phyloP scores from a whole-genome alignment of 1,140 invertebrate species.

The Antheraea pernyi region DNA sequence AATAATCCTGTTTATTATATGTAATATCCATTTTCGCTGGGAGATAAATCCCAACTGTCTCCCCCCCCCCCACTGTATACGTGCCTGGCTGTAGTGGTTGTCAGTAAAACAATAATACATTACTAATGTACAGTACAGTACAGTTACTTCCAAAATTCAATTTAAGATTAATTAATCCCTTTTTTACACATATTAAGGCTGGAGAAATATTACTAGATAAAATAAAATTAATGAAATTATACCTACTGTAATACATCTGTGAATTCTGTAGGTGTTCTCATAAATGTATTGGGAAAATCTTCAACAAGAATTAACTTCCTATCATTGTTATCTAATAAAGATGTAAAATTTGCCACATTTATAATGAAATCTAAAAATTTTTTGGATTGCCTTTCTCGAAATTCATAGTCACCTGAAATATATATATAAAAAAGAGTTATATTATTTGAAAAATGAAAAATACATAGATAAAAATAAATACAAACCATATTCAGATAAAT shows the following conservation, averaged over 20 bases:
- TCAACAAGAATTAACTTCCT: constrained; percentile 84
- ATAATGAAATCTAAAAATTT: constrained; percentile 85
- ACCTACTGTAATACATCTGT: constrained; percentile 82
- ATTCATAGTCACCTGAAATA: constrained; percentile 60
- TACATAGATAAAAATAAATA: constrained; percentile 7
- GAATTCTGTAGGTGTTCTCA: constrained; percentile 82
- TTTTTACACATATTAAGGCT: too few species aligned
- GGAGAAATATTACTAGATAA: too few species aligned
- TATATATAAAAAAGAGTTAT: constrained; percentile 23
- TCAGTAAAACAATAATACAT: too few species aligned
- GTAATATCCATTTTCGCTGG: too few species aligned
- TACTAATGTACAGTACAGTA: too few species aligned
- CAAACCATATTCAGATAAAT: constrained; percentile 67
- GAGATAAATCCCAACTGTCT: too few species aligned
- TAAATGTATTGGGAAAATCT: constrained; percentile 87
- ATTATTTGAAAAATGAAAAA: background rate
- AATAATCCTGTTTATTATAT: too few species aligned
- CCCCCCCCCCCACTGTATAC: too few species aligned
- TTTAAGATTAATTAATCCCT: too few species aligned
- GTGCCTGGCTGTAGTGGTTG: too few species aligned
- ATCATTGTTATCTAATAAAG: constrained; percentile 79
- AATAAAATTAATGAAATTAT: background rate
- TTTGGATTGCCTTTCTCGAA: constrained; percentile 80
- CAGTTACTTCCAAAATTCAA: too few species aligned
- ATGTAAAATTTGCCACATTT: constrained; percentile 84